Percentiles rank a stretch among this genome's conserved stretches.
Conservation (phyloP, 1,140 invertebrate genomes). For the Meteorus sp. region DNA sequence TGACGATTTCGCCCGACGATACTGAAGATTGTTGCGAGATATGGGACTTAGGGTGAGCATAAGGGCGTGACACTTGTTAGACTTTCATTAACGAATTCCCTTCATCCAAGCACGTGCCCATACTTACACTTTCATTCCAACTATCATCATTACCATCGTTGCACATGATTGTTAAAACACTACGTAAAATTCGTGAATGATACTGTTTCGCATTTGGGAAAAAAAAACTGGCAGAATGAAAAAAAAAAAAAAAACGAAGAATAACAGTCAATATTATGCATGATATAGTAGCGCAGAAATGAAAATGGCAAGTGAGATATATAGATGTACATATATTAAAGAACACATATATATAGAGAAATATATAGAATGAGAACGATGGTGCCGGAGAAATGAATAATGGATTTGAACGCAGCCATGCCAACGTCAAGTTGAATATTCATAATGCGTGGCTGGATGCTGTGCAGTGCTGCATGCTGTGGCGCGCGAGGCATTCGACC, state of each 20-base stretch:
- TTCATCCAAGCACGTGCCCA: conserved; percentile 16
- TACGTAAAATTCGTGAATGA: too few species aligned
- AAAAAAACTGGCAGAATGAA: too few species aligned
- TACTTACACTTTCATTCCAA: neutral
- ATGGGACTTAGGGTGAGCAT: conserved; percentile 12
- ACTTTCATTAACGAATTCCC: conserved; percentile 20
- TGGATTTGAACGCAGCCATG: conserved; percentile 53
- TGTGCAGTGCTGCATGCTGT: conserved; percentile 22
- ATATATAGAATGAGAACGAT: conserved; percentile 26
- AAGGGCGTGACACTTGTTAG: conserved; percentile 24
- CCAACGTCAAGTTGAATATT: conserved; percentile 51
- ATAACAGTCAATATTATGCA: neutral
- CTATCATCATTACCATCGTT: neutral
- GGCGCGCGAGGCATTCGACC: conserved; percentile 12
- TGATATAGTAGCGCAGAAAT: neutral
- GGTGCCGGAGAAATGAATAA: conserved; percentile 52
- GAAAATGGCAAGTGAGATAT: neutral
- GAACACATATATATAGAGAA: neutral
- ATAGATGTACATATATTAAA: neutral
- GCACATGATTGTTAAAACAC: too few species aligned
- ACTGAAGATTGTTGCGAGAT: neutral
- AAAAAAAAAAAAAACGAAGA: too few species aligned
- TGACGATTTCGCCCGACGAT: neutral
- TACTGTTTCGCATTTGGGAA: too few species aligned
- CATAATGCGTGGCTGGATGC: conserved; percentile 48